Percentiles rank a stretch among this genome's conserved stretches.
Conservation (phyloP, 1,140 invertebrate species). For the Marisa cornuarietis region DNA sequence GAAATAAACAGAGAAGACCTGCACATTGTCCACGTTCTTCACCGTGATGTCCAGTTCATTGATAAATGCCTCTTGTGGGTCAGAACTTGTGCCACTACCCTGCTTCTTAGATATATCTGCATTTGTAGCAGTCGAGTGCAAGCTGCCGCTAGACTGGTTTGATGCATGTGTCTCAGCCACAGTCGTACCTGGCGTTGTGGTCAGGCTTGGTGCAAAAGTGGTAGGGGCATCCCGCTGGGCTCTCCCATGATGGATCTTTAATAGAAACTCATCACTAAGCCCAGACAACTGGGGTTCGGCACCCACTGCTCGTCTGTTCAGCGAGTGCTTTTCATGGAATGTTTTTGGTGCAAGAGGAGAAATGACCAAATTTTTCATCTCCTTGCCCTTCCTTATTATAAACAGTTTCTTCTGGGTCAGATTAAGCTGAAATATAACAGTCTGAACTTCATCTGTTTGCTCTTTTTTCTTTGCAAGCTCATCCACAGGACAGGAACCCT, state of each 20-base stretch:
- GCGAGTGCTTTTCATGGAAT: not conserved
- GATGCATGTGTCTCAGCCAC: too few relatives aligned
- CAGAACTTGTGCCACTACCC: too few relatives aligned
- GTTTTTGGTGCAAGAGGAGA: constrained; percentile 23
- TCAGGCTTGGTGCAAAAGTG: too few relatives aligned
- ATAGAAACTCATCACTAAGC: constrained; percentile 26
- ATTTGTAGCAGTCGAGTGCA: too few relatives aligned
- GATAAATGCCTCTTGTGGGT: too few relatives aligned
- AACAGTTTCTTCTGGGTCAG: constrained; percentile 54
- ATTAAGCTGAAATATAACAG: not conserved
- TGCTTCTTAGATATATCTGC: too few relatives aligned
- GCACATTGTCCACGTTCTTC: too few relatives aligned
- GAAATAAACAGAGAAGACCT: constrained; percentile 67
- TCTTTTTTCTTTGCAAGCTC: not conserved
- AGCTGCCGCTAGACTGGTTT: too few relatives aligned
- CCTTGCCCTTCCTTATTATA: constrained; percentile 63
- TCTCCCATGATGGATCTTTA: not conserved
- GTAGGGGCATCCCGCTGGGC: too few relatives aligned
- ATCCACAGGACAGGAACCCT: not conserved
- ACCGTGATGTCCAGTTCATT: too few relatives aligned
- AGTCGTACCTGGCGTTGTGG: too few relatives aligned
- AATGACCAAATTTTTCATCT: constrained; percentile 64
- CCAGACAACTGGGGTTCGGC: not conserved
- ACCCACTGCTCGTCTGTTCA: not conserved
- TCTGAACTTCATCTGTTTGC: not conserved